phyloP scores from a whole-genome alignment of 2,888 invertebrate genomes.

The Liopterus haemorrhoidalis region DNA sequence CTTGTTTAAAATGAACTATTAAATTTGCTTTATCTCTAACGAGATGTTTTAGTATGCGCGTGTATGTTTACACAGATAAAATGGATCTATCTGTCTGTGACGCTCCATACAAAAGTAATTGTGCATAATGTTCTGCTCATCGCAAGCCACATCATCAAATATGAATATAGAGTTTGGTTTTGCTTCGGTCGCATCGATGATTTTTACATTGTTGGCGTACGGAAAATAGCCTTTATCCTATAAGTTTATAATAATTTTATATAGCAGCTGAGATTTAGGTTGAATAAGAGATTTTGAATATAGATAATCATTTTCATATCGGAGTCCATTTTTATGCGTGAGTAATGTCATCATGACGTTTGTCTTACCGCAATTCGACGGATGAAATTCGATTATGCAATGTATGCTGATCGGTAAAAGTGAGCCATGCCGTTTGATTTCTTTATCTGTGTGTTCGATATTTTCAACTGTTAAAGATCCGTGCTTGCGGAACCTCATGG shows the following conservation, averaged over 20 bases:
- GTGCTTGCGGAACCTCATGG: too few relatives aligned
- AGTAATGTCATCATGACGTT: too few relatives aligned
- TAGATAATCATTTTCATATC: too few relatives aligned
- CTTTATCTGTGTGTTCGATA: too few relatives aligned
- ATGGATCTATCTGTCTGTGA: constrained; percentile 37
- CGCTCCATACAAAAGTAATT: constrained; percentile 37
- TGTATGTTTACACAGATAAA: constrained; percentile 39
- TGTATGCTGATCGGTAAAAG: too few relatives aligned
- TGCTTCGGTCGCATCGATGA: constrained; percentile 28
- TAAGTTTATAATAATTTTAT: neutral
- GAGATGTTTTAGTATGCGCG: constrained; percentile 38
- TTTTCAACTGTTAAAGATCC: too few relatives aligned
- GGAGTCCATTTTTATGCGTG: too few relatives aligned
- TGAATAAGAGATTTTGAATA: too few relatives aligned
- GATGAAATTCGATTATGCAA: too few relatives aligned
- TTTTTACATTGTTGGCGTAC: constrained; percentile 24
- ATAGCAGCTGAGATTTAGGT: neutral
- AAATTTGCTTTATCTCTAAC: constrained; percentile 39
- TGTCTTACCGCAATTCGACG: too few relatives aligned
- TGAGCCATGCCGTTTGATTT: too few relatives aligned
- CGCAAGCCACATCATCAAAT: constrained; percentile 41
- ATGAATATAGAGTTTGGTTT: constrained; percentile 38
- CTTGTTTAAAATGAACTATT: constrained; percentile 38
- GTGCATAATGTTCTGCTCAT: constrained; percentile 35
- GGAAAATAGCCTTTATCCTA: constrained; percentile 28